Base-by-base conservation (phyloP, 2,888 invertebrate species). In the Metopia argyrocephala region DNA sequence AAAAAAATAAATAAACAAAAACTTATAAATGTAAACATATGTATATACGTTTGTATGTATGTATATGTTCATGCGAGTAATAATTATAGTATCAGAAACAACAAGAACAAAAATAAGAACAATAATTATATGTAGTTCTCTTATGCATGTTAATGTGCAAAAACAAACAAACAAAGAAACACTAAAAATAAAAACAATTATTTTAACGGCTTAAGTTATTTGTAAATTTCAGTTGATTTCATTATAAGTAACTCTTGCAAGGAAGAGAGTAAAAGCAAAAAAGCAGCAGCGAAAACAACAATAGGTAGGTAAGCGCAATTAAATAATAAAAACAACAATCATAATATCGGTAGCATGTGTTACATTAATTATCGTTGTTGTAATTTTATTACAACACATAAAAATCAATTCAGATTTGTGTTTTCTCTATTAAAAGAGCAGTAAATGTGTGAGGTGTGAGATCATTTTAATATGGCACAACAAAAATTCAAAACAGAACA, bases 151-250 rank as follows among this genome's bases (percentile, higher is more conserved):
- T 38, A 18, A 15, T 56, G 64, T n/a, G n/a, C n/a, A 38, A 15
- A 38, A 38, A 4, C 38, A 38, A 38, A 9, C 1, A 2, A 31
- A 31, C 31, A 38, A 38, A 15, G 38, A 9, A 15, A 38, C 15
- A 38, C 9, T 38, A 27, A 62, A 62, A 54, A 5, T 18, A 46
- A 52, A 12, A 62, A 25, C 15, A 52, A 71, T 61, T 45, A 50
- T 61, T 54, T 71, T 71, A 62, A 71, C 62, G 27, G 38, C 62
- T 71, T 62, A 54, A 45, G 45, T 31, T 38, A 23, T 50, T 65
- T 74, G 65, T 20, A 38, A 57, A 65, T 56, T 74, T 74, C 25
- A 23, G 48, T 56, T 56, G 48, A 18, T 64, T 64, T 56, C 18
- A 56, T 56, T n/a, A 3, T 28, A 45, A 71, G 6, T 15, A 46